Base-by-base conservation (phyloP, 2,113 vertebrate genomes). In the Bombycilla garrulus region DNA sequence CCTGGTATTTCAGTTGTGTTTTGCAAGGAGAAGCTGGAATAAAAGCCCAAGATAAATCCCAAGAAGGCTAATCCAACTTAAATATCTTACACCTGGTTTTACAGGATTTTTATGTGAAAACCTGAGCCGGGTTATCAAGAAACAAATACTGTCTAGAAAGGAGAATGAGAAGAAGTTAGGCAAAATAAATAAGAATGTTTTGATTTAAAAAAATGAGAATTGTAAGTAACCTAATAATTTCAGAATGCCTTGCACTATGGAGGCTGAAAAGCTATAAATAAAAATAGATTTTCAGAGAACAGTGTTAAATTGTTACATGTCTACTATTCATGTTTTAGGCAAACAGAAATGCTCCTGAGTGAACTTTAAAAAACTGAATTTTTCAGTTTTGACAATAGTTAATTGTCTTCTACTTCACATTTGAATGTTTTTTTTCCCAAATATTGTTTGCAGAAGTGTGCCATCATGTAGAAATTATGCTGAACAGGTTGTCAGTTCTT, bases 81-180 rank as follows among this genome's bases (percentile, higher is more conserved):
- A 88, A 40, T 88, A 73, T 85, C 65, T 96, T 60, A 87, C 36
- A 91, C 31, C 5, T 54, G 23, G 8, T 38, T 91, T 91, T 92
- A n/a, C 69, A 42, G 60, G 28, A 54, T 64, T 76, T 87, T 57
- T 95, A 77, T 77, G 76, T 76, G 58, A 93, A 92, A 70, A 48
- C 8, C 29, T 78, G 62, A 86, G 28, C 28, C 7, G 11, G 38
- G 29, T 42, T 61, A 24, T 45, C 20, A 28, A 12, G 48, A 71
- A 90, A 72, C 48, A 91, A 89, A 70, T 38, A 48, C 13, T 4
- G 4, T 85, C 13, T 54, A 25, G 44, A 80, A 90, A 74, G 9
- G 9, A 88, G 78, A 77, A 44, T 12, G 2, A 31, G n/a, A 26
- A 84, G 47, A 76, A 84, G 60, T 72, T 91, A 73, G 25, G 35